Conservation (phyloP, 2,888 invertebrate genomes). For the Frankliniella fusca region DNA sequence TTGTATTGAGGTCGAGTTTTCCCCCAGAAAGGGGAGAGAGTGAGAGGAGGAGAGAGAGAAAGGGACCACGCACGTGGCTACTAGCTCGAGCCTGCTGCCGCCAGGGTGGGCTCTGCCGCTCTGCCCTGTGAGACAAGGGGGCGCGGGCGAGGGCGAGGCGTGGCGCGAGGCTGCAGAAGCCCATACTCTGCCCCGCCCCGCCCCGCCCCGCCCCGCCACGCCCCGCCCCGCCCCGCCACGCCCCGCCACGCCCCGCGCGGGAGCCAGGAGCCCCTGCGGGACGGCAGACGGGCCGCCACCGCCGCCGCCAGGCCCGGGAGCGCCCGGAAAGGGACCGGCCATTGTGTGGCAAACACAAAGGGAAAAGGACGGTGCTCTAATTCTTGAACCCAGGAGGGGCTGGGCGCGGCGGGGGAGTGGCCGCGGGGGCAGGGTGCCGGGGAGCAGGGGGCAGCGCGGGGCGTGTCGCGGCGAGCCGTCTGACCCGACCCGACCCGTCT, state of each 20-base stretch:
- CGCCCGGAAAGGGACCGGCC: background rate
- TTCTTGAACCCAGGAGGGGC: background rate
- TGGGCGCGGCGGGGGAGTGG: background rate
- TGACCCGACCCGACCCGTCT: background rate
- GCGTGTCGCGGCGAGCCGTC: background rate
- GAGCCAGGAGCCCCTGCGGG: no score
- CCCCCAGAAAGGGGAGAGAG: no score
- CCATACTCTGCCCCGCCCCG: background rate
- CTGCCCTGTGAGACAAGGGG: background rate
- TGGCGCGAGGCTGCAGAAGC: background rate
- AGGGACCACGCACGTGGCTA: no score
- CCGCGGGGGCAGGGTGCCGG: no score
- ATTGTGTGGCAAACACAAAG: constrained; percentile 23
- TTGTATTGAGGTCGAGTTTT: no score
- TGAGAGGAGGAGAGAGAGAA: no score
- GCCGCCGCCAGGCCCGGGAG: background rate
- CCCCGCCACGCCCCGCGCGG: background rate
- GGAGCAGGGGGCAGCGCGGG: background rate
- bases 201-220: background rate
- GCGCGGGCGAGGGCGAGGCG: no score
- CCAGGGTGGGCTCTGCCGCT: background rate
- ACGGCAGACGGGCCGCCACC: background rate
- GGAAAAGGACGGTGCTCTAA: constrained; percentile 24
- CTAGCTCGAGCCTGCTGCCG: background rate
- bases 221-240: background rate